Evolutionary conservation across 37 sponge, comb jelly and placozoan genomes (phyloP), one percentile per base, ranked within the genome.

Genomic region (Ephydatia muelleri): DNA sequence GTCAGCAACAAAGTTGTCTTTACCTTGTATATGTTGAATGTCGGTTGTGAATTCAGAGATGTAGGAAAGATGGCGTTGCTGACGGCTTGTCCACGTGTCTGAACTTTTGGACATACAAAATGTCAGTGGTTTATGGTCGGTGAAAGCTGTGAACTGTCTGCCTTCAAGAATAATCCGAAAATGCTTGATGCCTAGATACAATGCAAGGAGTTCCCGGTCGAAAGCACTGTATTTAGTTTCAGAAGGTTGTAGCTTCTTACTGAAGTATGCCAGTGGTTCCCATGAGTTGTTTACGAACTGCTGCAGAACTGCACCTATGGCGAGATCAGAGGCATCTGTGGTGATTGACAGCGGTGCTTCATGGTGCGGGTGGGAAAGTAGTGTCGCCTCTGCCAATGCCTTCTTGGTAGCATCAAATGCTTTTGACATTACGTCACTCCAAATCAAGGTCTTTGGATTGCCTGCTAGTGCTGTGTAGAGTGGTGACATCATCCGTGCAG

Each of bases 171-270:
- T 69, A 67, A 77, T 43, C 22, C 79, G 49, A 49, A 85, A 85
- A 43, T 85, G 86, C 26, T 43, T 33, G 1, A 69, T 67, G 68
- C 26, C 57, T 11, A 68, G 14, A 49, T 48, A 78, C 38, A 78
- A 23, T 4, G 86, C 86, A 0, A 85, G 86, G 8, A 85, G 49
- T 31, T 85, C 86, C 43, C 79, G 79, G 72, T 78, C 86, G 68
- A 78, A 77, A 65, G 78, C 39, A 35, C 79, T 85, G 72, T 85
- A 85, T 31, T 69, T 69, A n/a, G 30, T 85, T 72, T 77, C 71
- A 29, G 86, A 30, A 27, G 78, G n/a, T 43, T 43, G 47, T 8
- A 43, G 47, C 47, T 43, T 43, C 47, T 8, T 43, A 8, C 47
- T 43, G 47, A 43, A 43, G 47, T 11, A 43, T 8, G 8, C 47